Conservation (phyloP, 2,888 invertebrate genomes). For the Dicyrtomina minuta region DNA sequence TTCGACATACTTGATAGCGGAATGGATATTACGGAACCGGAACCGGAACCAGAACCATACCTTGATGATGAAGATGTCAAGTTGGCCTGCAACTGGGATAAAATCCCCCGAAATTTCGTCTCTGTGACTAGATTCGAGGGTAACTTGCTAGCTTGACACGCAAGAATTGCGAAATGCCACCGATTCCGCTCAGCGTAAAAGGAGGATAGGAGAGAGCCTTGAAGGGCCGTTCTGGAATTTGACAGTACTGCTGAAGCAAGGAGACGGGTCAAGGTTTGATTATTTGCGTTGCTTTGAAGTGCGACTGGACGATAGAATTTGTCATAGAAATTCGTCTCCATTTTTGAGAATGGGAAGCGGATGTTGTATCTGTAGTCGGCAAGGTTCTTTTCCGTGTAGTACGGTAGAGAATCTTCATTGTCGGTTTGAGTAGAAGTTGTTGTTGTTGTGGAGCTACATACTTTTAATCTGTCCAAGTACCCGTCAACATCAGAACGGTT, state of each 20-base stretch:
- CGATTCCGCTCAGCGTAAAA: conserved; percentile 51
- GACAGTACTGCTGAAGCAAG: conserved; percentile 45
- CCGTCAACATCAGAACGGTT: conserved; percentile 25
- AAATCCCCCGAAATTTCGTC: conserved; percentile 29
- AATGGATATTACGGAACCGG: conserved; percentile 31
- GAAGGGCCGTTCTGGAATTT: conserved; percentile 45
- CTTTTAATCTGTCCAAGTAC: conserved; percentile 40
- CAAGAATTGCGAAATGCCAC: conserved; percentile 44
- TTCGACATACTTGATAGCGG: conserved; percentile 28
- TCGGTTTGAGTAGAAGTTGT: too few species aligned
- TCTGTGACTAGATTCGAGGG: conserved; percentile 40
- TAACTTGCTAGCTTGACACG: conserved; percentile 32
- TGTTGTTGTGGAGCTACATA: too few species aligned
- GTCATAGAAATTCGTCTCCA: conserved; percentile 51
- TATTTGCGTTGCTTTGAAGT: neutral
- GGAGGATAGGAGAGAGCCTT: conserved; percentile 38
- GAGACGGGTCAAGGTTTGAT: neutral
- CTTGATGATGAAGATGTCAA: too few species aligned
- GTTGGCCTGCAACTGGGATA: conserved; percentile 11
- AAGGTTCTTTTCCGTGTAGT: conserved; percentile 8
- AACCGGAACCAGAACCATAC: too few species aligned
- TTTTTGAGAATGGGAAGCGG: conserved; percentile 45
- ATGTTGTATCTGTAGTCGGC: conserved; percentile 36
- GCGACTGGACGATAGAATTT: conserved; percentile 34
- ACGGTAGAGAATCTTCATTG: too few species aligned